These are phyloP conservation scores for Drosophila biarmipes DNA, from an alignment of 1,140 invertebrate species.

Conservation along the genomic window DNA sequence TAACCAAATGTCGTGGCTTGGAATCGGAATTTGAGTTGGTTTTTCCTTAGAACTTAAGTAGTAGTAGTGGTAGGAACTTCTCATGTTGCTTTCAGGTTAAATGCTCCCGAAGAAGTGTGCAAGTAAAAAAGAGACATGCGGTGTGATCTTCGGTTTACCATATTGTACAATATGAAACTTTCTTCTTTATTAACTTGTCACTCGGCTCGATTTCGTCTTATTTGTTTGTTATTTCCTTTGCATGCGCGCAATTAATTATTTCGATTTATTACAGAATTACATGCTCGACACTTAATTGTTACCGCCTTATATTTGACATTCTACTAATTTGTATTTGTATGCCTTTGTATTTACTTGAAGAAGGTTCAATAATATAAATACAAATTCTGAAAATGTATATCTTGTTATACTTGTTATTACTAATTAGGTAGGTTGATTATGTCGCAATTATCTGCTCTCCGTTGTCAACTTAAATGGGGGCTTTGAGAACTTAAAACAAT, in stretches of 20 bases:
- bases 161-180: constrained; percentile 77
- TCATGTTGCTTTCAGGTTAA: neutral
- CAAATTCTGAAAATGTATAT: constrained; percentile 78
- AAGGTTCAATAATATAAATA: constrained; percentile 66
- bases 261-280: constrained; percentile 64
- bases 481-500: constrained; percentile 17
- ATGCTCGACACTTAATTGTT: constrained; percentile 63
- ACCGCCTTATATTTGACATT: constrained; percentile 68
- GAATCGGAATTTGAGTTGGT: neutral
- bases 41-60: neutral
- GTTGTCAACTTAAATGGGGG: constrained; percentile 47
- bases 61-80: neutral
- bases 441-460: constrained; percentile 55
- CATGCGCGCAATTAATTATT: constrained; percentile 38
- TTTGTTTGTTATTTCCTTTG: constrained; percentile 50
- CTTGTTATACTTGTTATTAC: constrained; percentile 60
- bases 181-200: constrained; percentile 69
- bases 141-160: constrained; percentile 43
- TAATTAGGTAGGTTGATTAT: constrained; percentile 79
- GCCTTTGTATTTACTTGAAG: constrained; percentile 57
- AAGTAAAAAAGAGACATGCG: constrained; percentile 1
- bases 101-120: neutral
- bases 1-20: constrained; percentile 5
- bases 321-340: constrained; percentile 73
- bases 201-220: constrained; percentile 51